These are phyloP conservation scores for Marmota monax DNA, from an alignment of 2,113 vertebrate species.

Conservation along the genomic window DNA sequence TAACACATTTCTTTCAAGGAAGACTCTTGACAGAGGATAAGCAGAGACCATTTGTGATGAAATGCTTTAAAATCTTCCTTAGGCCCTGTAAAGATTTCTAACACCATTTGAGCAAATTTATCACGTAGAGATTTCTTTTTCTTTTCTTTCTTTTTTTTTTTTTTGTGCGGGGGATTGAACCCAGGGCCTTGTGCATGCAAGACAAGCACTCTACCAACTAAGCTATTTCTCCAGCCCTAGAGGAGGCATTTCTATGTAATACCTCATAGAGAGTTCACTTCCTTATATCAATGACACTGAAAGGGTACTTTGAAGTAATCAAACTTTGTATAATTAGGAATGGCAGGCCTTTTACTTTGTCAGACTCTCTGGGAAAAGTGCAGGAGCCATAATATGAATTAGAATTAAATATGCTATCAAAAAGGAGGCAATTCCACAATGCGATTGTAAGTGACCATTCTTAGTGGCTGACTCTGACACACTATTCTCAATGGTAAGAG, in stretches of 20 bases:
- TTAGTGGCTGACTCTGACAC: background rate
- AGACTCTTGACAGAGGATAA: background rate
- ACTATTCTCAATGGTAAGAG: background rate
- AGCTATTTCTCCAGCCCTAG: background rate
- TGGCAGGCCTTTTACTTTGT: slow-evolving; percentile 33
- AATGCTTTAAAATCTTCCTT: slow-evolving; percentile 26
- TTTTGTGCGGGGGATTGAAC: too few species aligned
- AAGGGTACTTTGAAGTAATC: slow-evolving; percentile 40
- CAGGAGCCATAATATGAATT: background rate
- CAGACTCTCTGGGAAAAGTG: slow-evolving; percentile 42
- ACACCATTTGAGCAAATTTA: background rate
- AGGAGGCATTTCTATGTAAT: background rate
- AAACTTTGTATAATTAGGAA: slow-evolving; percentile 48
- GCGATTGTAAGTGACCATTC: background rate
- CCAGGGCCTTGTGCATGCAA: too few species aligned
- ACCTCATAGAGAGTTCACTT: background rate
- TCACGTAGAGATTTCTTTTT: background rate
- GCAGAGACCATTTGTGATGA: background rate
- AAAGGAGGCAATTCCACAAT: background rate
- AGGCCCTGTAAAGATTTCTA: background rate
- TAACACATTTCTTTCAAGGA: background rate
- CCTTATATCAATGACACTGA: background rate
- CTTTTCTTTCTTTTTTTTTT: too few species aligned
- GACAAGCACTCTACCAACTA: too few species aligned
- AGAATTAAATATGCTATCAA: background rate